These are phyloP conservation scores for Emmelina monodactyla DNA, from an alignment of 2,888 invertebrate genomes.

Conservation along the genomic window DNA sequence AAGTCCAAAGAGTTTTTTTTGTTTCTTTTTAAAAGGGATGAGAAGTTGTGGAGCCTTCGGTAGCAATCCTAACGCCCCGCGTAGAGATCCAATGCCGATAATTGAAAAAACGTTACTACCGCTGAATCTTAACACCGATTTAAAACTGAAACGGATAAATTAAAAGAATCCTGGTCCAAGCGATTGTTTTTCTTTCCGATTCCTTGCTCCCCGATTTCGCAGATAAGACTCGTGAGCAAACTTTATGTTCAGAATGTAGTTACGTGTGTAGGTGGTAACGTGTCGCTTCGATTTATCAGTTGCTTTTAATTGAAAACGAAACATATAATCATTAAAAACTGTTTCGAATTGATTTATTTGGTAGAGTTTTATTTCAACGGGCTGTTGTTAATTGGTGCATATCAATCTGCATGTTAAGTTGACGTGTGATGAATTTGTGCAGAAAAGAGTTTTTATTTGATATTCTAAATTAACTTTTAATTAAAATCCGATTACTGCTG, in stretches of 20 bases:
- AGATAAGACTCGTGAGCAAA: conserved; percentile 49
- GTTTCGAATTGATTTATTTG: too few relatives aligned
- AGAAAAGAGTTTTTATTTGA: too few relatives aligned
- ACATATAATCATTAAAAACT: conserved; percentile 16
- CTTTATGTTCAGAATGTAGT: conserved; percentile 46
- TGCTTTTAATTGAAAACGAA: conserved; percentile 36
- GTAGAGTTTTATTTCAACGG: too few relatives aligned
- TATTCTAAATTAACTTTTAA: too few relatives aligned
- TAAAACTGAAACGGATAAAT: conserved; percentile 59
- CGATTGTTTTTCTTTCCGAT: conserved; percentile 50
- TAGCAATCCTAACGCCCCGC: conserved; percentile 46
- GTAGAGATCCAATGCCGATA: conserved; percentile 50
- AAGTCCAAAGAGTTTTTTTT: conserved; percentile 23
- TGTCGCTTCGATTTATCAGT: conserved; percentile 25
- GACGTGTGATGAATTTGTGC: too few relatives aligned
- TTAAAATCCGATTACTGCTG: too few relatives aligned
- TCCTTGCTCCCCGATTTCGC: conserved; percentile 35
- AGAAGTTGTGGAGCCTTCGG: conserved; percentile 32
- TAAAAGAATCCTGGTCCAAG: conserved; percentile 46
- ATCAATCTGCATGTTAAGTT: too few relatives aligned
- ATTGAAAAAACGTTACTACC: conserved; percentile 55
- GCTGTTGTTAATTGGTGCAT: too few relatives aligned
- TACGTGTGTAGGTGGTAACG: conserved; percentile 44
- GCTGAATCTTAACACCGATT: conserved; percentile 60
- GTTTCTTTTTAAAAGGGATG: conserved; percentile 14